Percentiles rank a stretch among this genome's conserved stretches.
Conservation (phyloP, 1,140 invertebrate species). For the Drosophila sp. region DNA sequence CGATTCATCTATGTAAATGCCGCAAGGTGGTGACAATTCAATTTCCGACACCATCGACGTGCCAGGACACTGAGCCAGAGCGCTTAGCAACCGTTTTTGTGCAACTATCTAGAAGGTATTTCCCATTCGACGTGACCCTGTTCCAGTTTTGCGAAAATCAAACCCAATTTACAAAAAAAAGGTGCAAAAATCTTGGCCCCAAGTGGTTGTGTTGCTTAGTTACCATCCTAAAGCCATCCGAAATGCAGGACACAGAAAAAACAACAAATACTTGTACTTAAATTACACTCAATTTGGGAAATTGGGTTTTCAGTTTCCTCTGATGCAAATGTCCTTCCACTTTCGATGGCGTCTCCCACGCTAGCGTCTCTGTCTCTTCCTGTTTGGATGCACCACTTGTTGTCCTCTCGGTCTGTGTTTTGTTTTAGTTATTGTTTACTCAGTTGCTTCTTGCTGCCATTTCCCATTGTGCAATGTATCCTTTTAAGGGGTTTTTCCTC, state of each 20-base stretch:
- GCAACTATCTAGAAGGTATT: slow-evolving; percentile 2
- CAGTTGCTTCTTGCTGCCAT: slow-evolving; percentile 36
- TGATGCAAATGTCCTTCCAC: slow-evolving; percentile 30
- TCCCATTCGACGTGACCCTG: slow-evolving; percentile 32
- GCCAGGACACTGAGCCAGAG: slow-evolving; percentile 35
- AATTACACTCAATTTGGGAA: slow-evolving; percentile 31
- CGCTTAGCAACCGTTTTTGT: slow-evolving; percentile 45
- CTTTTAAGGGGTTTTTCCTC: background rate
- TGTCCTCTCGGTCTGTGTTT: slow-evolving; percentile 20
- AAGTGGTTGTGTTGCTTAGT: slow-evolving; percentile 46
- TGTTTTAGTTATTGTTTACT: slow-evolving; percentile 55
- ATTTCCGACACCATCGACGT: slow-evolving; percentile 55
- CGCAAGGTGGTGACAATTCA: slow-evolving; percentile 74
- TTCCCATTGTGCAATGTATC: slow-evolving; percentile 48
- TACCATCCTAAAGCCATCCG: slow-evolving; percentile 29
- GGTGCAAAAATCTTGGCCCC: slow-evolving; percentile 42
- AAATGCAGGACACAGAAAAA: slow-evolving; percentile 20
- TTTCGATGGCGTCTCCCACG: slow-evolving; percentile 2
- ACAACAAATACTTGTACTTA: slow-evolving; percentile 19
- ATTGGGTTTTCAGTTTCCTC: slow-evolving; percentile 52
- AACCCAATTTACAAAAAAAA: slow-evolving; percentile 15
- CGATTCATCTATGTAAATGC: slow-evolving; percentile 67
- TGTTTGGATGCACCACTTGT: slow-evolving; percentile 47
- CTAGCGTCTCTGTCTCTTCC: slow-evolving; percentile 21
- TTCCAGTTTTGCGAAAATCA: slow-evolving; percentile 4